Conservation (phyloP, 2,113 vertebrate species). For the Clarias magur region DNA sequence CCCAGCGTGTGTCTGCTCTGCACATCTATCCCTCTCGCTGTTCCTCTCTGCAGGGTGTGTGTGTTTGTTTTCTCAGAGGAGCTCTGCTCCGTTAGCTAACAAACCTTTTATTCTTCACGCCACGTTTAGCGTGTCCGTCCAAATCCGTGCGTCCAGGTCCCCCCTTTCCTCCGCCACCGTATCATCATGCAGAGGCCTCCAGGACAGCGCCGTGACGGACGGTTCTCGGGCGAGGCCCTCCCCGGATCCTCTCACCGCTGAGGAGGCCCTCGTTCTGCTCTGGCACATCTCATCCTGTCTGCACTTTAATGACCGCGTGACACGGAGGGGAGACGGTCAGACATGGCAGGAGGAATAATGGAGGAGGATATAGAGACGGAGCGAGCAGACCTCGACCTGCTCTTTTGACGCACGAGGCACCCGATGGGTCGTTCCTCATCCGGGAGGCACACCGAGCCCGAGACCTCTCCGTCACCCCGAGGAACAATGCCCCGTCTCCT, state of each 20-base stretch:
- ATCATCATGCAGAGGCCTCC: neutral
- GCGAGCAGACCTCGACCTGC: constrained; percentile 44
- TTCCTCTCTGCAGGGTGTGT: constrained; percentile 44
- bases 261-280: constrained; percentile 49
- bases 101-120: constrained; percentile 54
- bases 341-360: constrained; percentile 45
- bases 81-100: constrained; percentile 61
- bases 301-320: constrained; percentile 55
- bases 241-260: neutral
- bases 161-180: too few species aligned
- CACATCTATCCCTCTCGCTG: constrained; percentile 53
- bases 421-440: constrained; percentile 56
- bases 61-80: constrained; percentile 55
- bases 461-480: constrained; percentile 46
- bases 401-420: constrained; percentile 42
- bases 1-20: constrained; percentile 57
- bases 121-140: constrained; percentile 47
- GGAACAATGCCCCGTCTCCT: neutral
- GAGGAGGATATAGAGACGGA: constrained; percentile 27
- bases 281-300: constrained; percentile 67
- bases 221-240: neutral
- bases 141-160: constrained; percentile 6
- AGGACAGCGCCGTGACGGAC: constrained; percentile 1
- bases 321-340: constrained; percentile 54
- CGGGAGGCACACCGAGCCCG: constrained; percentile 44